Base-by-base conservation (phyloP, 2,113 vertebrate genomes). In the Cryptotis parvus region DNA sequence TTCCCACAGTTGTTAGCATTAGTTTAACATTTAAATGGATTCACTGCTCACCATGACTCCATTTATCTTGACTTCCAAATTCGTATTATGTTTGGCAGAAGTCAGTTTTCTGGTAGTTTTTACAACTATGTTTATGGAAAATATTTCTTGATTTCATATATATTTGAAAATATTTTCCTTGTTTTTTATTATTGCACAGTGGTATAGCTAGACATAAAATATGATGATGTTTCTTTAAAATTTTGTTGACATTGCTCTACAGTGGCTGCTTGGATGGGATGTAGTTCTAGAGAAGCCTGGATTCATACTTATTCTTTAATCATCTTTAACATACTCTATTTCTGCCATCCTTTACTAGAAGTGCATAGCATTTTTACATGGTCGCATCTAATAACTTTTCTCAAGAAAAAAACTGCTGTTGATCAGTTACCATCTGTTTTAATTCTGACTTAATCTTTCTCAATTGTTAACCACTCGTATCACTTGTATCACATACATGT, bases 51-150 rank as follows among this genome's bases (percentile, higher is more conserved):
- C 75, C 35, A 89, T 1, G 11, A 73, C 24, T 82, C 45, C 35
- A 77, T 90, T 90, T 91, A 79, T 88, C 85, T 91, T 87, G 73
- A 90, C 79, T 92, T 92, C 45, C 63, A 95, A 91, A 84, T 79
- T 84, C 75, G 18, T 90, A 86, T 94, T 96, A 91, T 94, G 69
- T 7, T 95, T 95, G 95, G 90, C 72, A 63, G 2, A 92, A 85
- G 33, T 63, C 70, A 75, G 18, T 87, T 6, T 68, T 91, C 83
- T 82, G 27, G 7, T 58, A 91, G 90, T 88, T 96, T 95, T 95
- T 72, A 86, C 35, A 95, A 92, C 92, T 76, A 85, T 95, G 52
- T 88, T 95, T 94, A 92, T 91, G 61, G 61, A 93, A 94, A 95
- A 77, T 88, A 95, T 90, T 91, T 94, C 86, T 95, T 90, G 74